Evolutionary conservation across 2,797 vertebrate genomes (phyloP), one percentile per base, ranked within the genome.

Genomic region (Eleutherodactylus coqui): DNA sequence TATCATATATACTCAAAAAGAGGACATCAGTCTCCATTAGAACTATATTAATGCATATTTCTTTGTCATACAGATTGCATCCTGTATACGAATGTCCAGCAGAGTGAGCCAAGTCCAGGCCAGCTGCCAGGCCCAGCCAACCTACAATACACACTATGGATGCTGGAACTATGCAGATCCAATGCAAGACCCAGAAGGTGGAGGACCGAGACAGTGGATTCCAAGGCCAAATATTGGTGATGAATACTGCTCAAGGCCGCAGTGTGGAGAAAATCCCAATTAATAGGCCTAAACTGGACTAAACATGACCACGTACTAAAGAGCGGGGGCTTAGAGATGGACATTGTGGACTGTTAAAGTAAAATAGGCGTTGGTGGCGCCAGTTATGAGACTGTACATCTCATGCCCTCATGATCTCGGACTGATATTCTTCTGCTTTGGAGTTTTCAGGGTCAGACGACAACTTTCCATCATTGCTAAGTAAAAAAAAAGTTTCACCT

Each of bases 61-160:
- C n/a, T 45, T 11, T 27, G 19, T 32, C 5, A 45, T 79, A 64
- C 77, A 79, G 77, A 43, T 79, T 32, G n/a, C 4, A 29, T 36
- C 21, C 41, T 47, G 58, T 45, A 4, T 21, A 0, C 38, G 6
- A 36, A 19, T 34, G 47, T 5, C 47, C 2, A 38, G 21, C 19
- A 10, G 9, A 41, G 14, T 10, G 36, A 10, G 11, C 29, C 19
- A 7, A 69, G 17, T 34, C 36, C 69, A 72, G 24, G 10, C 1
- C 21, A 36, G 64, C 41, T 1, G 14, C 5, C 29, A 70, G 64
- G 14, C 38, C 38, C 29, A 17, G 24, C 67, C 80, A 27, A 6
- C 43, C 27, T 84, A 84, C 82, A 67, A 36, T 24, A 34, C 82
- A 36, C 73, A 84, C 51, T 64, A 60, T 32, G 82, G 36, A 47